phyloP scores from a whole-genome alignment of 1,140 invertebrate genomes.

The Sitobion miscanthi region DNA sequence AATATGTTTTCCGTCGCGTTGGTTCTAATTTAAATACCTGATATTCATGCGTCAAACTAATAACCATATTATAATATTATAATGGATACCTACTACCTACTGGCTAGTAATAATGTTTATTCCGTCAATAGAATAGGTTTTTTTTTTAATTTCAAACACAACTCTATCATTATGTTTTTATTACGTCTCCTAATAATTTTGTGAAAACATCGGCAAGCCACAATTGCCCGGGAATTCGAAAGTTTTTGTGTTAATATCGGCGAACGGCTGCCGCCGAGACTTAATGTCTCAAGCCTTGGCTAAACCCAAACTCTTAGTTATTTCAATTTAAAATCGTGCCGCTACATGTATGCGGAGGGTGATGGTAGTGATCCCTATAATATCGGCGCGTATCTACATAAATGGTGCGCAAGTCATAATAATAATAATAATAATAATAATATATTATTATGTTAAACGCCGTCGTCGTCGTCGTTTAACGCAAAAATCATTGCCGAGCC shows the following conservation, averaged over 20 bases:
- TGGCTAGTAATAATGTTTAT: not conserved
- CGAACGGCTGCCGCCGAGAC: not conserved
- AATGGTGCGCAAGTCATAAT: not conserved
- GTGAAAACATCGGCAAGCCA: not conserved
- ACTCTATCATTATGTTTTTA: not conserved
- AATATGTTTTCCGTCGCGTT: not conserved
- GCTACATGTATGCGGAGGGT: not conserved
- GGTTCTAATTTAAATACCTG: not conserved
- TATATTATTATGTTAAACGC: too few relatives aligned
- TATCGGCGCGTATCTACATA: not conserved
- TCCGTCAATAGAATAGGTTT: not conserved
- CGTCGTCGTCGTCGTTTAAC: not conserved
- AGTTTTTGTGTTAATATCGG: not conserved
- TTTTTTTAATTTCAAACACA: not conserved
- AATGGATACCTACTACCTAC: too few relatives aligned
- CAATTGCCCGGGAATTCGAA: not conserved
- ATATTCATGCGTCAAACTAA: not conserved
- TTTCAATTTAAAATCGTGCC: not conserved
- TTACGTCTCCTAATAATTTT: not conserved
- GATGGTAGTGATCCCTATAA: not conserved
- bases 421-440: too few relatives aligned
- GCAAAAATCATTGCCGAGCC: not conserved
- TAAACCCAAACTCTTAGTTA: not conserved
- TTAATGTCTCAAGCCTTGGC: too few relatives aligned
- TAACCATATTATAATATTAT: too few relatives aligned